Percentiles rank a stretch among this genome's conserved stretches.
These are phyloP conservation scores for mouse (Mus musculus) DNA, from an alignment of 2,113 vertebrate genomes.

Conservation along the genomic window DNA sequence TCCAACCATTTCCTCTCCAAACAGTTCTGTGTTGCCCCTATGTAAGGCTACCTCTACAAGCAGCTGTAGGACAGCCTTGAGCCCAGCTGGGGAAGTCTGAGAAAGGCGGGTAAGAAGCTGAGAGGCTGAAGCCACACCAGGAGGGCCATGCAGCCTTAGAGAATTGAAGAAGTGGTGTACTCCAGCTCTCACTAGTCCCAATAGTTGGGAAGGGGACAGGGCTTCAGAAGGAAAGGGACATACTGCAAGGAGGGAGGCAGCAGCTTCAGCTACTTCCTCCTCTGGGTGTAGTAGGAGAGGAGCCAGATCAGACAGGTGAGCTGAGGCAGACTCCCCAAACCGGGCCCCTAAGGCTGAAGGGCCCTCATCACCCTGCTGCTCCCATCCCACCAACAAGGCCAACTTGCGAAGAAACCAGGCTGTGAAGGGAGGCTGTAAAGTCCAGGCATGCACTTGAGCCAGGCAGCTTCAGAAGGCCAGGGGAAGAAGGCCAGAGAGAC, in stretches of 20 bases:
- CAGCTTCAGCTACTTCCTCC: constrained; percentile 88
- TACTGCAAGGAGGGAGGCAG: constrained; percentile 90
- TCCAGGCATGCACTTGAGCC: constrained; percentile 93
- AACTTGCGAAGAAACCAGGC: constrained; percentile 91
- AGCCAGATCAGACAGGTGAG: constrained; percentile 91
- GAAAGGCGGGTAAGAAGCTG: constrained; percentile 90
- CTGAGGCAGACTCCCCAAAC: constrained; percentile 88
- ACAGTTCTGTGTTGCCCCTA: constrained; percentile 90
- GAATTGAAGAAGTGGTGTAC: constrained; percentile 91
- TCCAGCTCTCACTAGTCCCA: constrained; percentile 90
- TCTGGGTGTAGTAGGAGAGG: constrained; percentile 92
- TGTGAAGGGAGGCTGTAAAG: constrained; percentile 86
- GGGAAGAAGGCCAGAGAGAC: constrained; percentile 90
- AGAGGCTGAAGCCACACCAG: constrained; percentile 86
- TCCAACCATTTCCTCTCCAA: constrained; percentile 85
- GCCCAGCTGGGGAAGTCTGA: constrained; percentile 88
- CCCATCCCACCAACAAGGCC: constrained; percentile 89
- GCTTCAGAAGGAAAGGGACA: constrained; percentile 89
- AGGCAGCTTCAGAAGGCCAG: constrained; percentile 90
- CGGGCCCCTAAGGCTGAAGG: constrained; percentile 88
- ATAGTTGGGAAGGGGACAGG: constrained; percentile 89
- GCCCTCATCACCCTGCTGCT: constrained; percentile 82
- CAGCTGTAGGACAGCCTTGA: constrained; percentile 93
- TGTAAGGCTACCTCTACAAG: constrained; percentile 93
- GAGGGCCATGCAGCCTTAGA: constrained; percentile 83